Base-by-base conservation (phyloP, 2,888 invertebrate species). In the Artemia sinica region DNA sequence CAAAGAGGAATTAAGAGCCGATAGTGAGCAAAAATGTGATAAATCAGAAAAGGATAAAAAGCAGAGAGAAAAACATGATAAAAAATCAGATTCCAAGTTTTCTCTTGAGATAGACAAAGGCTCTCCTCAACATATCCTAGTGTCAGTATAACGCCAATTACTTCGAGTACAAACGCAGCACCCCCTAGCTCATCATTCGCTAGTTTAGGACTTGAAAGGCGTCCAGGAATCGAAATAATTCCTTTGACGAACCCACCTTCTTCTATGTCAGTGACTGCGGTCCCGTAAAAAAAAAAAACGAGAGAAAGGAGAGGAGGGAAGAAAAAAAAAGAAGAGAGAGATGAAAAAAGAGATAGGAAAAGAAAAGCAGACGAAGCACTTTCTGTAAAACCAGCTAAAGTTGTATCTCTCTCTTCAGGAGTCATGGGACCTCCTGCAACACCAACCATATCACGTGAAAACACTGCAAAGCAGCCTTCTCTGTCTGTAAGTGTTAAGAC, bases 221-320 rank as follows among this genome's bases (percentile, higher is more conserved):
- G 88, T 49, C 85, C 87, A 0, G 88, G 87, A 3, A 89, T 91
- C 71, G 91, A 92, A 78, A 89, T 91, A 67, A 89, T 91, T 74
- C 90, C 91, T 0, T 84, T 75, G 8, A 69, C 71, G 6, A 68
- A 58, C 11, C 50, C 49, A 41, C n/a, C 51, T 51, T 41, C 85
- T 75, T 89, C 90, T 1, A 89, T 91, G 70, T 91, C 91, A 0
- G 91, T 91, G 69, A 91, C 91, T 0, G 88, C 91, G 5, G 89
- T 91, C 63, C 75, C 79, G n/a, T n/a, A n/a, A n/a, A n/a, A n/a
- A n/a, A n/a, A 11, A 76, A 75, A 14, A 76, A 77, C 80, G 28
- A 71, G 58, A 58, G 41, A 51, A 67, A 70, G 67, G 67, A 69
- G 18, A 69, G 66, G 66, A 65, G 66, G 51, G 65, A 67, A 63